Evolutionary conservation across 1,140 invertebrate species (phyloP).

Genomic region (Asobara japonica): DNA sequence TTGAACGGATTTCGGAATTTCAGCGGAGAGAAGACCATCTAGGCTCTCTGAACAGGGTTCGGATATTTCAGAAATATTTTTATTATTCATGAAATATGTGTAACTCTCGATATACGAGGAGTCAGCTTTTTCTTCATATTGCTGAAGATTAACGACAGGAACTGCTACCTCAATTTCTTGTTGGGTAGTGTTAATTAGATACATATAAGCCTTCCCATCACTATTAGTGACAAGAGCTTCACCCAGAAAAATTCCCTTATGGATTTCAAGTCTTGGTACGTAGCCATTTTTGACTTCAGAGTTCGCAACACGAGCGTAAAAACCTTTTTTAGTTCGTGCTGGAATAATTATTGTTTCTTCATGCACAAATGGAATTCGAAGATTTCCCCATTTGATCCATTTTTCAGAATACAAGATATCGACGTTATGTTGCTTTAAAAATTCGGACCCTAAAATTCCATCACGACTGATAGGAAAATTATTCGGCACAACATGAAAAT

Average conservation of each 20-base stretch:
- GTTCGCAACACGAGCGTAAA: neutral
- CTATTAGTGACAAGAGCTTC: neutral
- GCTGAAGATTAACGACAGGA: no score
- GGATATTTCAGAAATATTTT: no score
- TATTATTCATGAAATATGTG: no score
- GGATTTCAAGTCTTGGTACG: neutral
- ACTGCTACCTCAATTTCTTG: no score
- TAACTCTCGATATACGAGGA: no score
- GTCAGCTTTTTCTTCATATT: no score
- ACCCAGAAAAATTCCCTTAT: neutral
- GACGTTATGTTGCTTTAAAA: neutral
- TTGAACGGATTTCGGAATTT: no score
- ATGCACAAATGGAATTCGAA: slow-evolving; percentile 29
- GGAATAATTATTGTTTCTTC: slow-evolving; percentile 12
- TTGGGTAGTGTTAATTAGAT: neutral
- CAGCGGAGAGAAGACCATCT: no score
- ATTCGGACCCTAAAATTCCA: neutral
- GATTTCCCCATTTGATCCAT: slow-evolving; percentile 12
- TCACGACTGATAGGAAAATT: neutral
- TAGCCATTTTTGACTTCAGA: neutral
- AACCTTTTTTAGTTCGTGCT: neutral
- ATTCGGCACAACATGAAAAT: slow-evolving; percentile 25
- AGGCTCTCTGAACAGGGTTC: no score
- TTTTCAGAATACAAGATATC: neutral
- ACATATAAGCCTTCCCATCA: neutral